phyloP scores from a whole-genome alignment of 1,140 invertebrate genomes.

The Solenopsis fugax region DNA sequence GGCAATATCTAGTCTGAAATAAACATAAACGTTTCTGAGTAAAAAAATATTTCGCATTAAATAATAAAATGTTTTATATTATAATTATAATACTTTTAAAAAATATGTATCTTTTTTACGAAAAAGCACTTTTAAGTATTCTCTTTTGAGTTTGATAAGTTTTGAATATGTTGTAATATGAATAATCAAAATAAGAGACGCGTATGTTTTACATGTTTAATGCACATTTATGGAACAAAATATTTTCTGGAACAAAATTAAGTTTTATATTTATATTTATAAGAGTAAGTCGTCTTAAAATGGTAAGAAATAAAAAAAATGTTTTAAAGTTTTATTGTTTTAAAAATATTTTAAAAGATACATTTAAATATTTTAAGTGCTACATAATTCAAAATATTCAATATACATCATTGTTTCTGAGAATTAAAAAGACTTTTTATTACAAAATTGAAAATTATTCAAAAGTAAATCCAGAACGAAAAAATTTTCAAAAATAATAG shows the following conservation, averaged over 20 bases:
- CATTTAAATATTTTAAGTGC: background rate
- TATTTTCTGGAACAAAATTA: background rate
- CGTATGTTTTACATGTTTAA: background rate
- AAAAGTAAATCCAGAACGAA: background rate
- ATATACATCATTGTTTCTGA: background rate
- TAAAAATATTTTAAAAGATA: background rate
- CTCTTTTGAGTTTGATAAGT: background rate
- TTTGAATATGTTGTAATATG: background rate
- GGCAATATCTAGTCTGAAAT: background rate
- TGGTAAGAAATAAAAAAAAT: background rate
- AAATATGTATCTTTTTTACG: background rate
- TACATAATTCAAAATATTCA: background rate
- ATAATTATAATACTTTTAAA: background rate
- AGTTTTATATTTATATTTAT: no score
- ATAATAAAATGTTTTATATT: background rate
- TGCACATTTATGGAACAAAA: background rate
- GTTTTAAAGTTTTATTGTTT: background rate
- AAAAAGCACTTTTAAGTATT: background rate
- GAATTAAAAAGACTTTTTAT: background rate
- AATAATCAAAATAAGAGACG: background rate
- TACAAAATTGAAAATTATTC: background rate
- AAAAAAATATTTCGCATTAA: background rate
- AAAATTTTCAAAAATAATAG: background rate
- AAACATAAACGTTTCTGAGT: background rate
- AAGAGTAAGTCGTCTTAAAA: background rate